phyloP scores from a whole-genome alignment of 2,113 vertebrate species.

The Nestor notabilis region DNA sequence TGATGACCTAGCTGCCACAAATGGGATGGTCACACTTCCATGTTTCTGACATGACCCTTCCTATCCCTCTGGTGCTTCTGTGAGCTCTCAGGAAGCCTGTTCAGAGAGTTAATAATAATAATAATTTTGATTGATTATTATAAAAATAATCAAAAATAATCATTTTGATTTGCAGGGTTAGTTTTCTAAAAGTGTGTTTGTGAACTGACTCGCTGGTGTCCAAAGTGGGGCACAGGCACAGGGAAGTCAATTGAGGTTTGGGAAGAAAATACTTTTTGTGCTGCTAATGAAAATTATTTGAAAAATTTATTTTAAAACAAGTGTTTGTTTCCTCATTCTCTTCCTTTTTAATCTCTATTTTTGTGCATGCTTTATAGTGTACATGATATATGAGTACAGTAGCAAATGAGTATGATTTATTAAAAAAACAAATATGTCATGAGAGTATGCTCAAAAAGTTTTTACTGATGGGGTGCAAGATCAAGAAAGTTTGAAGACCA shows the following conservation, averaged over 20 bases:
- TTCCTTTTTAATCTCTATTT: background rate
- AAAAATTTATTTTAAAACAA: background rate
- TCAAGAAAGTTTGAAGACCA: background rate
- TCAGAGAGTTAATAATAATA: background rate
- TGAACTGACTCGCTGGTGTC: background rate
- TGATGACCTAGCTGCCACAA: background rate
- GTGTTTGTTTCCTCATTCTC: background rate
- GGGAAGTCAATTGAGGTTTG: background rate
- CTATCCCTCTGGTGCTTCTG: background rate
- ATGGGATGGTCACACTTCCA: background rate
- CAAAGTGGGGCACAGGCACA: background rate
- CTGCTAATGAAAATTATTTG: background rate
- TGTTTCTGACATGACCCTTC: background rate
- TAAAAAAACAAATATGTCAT: background rate
- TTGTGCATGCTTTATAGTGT: background rate
- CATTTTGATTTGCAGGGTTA: background rate
- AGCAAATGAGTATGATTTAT: background rate
- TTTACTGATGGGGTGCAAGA: accelerated
- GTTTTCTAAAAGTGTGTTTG: background rate
- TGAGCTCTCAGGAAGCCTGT: background rate
- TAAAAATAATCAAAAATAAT: background rate
- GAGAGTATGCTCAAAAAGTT: background rate
- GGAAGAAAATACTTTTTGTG: background rate
- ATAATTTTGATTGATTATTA: background rate
- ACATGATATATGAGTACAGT: background rate